A percentile compares a stretch with the other conserved stretches of the same genome.
Conservation (phyloP, 1,140 invertebrate species). For the Drosophila nigrodunni region DNA sequence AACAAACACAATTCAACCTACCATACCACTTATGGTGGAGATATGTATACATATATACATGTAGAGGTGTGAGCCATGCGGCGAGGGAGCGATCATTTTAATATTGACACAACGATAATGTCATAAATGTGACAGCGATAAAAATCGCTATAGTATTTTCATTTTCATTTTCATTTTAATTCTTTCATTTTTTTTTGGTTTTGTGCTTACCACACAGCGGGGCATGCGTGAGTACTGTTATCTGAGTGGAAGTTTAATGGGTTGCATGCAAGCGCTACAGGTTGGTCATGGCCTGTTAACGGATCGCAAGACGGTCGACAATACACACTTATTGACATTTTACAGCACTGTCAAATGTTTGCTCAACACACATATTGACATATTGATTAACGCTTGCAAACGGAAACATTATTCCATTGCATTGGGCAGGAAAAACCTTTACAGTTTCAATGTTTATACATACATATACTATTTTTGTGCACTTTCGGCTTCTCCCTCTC, state of each 20-base stretch:
- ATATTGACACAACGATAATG: constrained; percentile 75
- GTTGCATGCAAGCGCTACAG: constrained; percentile 41
- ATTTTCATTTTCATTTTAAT: constrained; percentile 1
- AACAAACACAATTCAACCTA: constrained; percentile 62
- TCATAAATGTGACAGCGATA: constrained; percentile 84
- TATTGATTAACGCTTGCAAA: constrained; percentile 58
- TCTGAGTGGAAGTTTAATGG: constrained; percentile 3
- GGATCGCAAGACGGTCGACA: constrained; percentile 10
- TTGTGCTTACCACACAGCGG: constrained; percentile 9
- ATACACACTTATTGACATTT: constrained; percentile 63
- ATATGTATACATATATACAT: not conserved
- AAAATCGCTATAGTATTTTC: constrained; percentile 69
- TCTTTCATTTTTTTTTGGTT: not conserved
- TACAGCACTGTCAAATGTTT: constrained; percentile 71
- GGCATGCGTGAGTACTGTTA: constrained; percentile 13
- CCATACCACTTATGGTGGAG: not conserved
- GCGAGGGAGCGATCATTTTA: constrained; percentile 61
- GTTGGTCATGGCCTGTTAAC: constrained; percentile 39
- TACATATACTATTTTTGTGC: too few species aligned
- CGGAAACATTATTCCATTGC: constrained; percentile 57
- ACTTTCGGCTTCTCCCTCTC: constrained; percentile 5
- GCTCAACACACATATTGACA: constrained; percentile 62
- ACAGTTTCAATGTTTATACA: constrained; percentile 1
- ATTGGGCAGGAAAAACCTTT: constrained; percentile 54
- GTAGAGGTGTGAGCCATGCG: constrained; percentile 56